phyloP scores from a whole-genome alignment of 2,888 invertebrate species.

The Xylota sylvarum region DNA sequence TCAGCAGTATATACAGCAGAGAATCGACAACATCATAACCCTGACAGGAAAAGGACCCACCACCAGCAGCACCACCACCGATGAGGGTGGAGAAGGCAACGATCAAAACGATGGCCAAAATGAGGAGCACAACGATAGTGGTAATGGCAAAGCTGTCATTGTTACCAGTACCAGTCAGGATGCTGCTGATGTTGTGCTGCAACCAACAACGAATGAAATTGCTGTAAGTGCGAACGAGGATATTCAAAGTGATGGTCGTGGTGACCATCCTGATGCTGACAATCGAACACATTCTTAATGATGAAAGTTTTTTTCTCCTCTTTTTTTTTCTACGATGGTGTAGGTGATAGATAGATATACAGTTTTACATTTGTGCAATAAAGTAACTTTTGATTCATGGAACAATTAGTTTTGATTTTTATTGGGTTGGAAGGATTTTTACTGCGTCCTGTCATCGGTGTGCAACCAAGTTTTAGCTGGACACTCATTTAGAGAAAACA shows the following conservation, averaged over 20 bases:
- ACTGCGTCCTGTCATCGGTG: no score
- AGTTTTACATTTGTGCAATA: conserved; percentile 61
- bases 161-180: conserved; percentile 41
- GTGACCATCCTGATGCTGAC: conserved; percentile 11
- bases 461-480: no score
- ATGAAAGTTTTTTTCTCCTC: not conserved
- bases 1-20: conserved; percentile 85
- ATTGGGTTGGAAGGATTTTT: no score
- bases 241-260: conserved; percentile 26
- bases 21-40: conserved; percentile 83
- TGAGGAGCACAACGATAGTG: conserved; percentile 37
- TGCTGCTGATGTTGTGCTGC: conserved; percentile 44
- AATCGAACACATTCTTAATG: conserved; percentile 33
- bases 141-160: conserved; percentile 49
- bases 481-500: no score
- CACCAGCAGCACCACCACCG: conserved; percentile 85
- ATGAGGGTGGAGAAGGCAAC: conserved; percentile 79
- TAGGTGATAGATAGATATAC: conserved; percentile 13
- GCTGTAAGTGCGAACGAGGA: conserved; percentile 30
- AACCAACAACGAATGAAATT: conserved; percentile 25
- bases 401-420: not conserved
- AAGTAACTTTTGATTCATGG: conserved; percentile 45
- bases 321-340: conserved; percentile 9
- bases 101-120: conserved; percentile 41
- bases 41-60: conserved; percentile 85